phyloP scores from a whole-genome alignment of 2,888 invertebrate species.

The Lissonota sp. region DNA sequence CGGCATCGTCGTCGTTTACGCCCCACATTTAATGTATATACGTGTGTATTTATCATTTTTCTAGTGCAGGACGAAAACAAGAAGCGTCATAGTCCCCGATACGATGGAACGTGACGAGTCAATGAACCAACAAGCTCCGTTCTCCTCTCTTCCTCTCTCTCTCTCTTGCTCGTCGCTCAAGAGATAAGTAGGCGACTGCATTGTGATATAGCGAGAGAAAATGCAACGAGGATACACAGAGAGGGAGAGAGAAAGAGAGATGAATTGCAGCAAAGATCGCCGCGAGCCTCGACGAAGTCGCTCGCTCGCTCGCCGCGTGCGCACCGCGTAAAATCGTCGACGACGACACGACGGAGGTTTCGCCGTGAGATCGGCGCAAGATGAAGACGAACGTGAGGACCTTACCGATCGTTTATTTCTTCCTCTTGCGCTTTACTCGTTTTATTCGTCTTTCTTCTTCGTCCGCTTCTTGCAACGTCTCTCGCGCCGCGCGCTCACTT shows the following conservation, averaged over 20 bases:
- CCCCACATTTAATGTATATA: conserved; percentile 26
- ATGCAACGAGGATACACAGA: conserved; percentile 36
- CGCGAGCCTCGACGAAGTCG: conserved; percentile 29
- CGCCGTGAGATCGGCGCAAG: conserved; percentile 57
- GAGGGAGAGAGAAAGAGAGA: conserved; percentile 28
- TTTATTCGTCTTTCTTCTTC: conserved; percentile 30
- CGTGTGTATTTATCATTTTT: conserved; percentile 27
- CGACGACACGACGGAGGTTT: conserved; percentile 24
- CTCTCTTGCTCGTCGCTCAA: conserved; percentile 26
- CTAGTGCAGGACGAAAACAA: conserved; percentile 58
- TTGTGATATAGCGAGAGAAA: conserved; percentile 25
- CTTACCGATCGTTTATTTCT: conserved; percentile 58
- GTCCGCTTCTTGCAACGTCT: conserved; percentile 18
- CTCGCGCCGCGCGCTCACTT: conserved; percentile 51
- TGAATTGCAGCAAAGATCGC: conserved; percentile 57
- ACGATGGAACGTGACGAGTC: conserved; percentile 69
- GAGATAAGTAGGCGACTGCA: conserved; percentile 67
- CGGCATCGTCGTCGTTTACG: conserved; percentile 52
- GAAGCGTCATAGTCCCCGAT: conserved; percentile 64
- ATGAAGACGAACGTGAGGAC: conserved; percentile 67
- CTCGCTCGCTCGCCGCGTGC: conserved; percentile 35
- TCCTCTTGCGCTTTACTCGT: conserved; percentile 22
- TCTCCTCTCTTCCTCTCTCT: conserved; percentile 19
- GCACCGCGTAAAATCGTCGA: conserved; percentile 39
- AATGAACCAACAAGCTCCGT: conserved; percentile 67